Evolutionary conservation across 2,888 invertebrate genomes (phyloP), one percentile per base, ranked within the genome.

Genomic region (Graphium colonna): DNA sequence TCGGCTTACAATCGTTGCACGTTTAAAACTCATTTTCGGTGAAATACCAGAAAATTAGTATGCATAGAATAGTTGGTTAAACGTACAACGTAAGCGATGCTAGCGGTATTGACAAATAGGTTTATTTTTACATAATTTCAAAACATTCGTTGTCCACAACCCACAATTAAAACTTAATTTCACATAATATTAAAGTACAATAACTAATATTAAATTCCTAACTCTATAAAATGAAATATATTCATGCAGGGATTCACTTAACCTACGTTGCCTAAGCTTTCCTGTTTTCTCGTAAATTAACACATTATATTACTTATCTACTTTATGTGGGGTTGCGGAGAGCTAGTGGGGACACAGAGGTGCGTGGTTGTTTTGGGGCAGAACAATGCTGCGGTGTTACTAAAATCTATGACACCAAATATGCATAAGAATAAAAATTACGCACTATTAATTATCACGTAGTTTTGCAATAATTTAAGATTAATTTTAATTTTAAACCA

Each of bases 181-280:
- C 17, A 43, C 12, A 39, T 28, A 52, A 12, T 15, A 12, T 61
- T 64, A 55, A 57, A 56, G 60, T 60, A 62, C 51, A 55, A 60
- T 58, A 54, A 56, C 55, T 60, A 55, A 61, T 46, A 60, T 55
- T 62, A 62, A 60, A 55, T 57, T 55, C 21, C 53, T 61, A 63
- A 68, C 75, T 81, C 82, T 82, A 81, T 73, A 63, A 79, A 83
- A 79, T 82, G 81, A 82, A 84, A 82, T 81, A 69, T 62, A 83
- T 79, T 84, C 73, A 73, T 75, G 82, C 76, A 83, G 80, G 75
- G 71, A 72, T 69, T 65, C 60, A 61, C 69, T 76, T 78, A 74
- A 31, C 58, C 64, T 67, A 57, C 51, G 60, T 64, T 69, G 65
- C 74, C 80, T 81, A 77, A 82, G 76, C 79, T 77, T 72, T 79